Percentiles rank a stretch among this genome's conserved stretches.
These are phyloP conservation scores for Drosophila mettleri DNA, from an alignment of 2,888 invertebrate species.

Conservation along the genomic window DNA sequence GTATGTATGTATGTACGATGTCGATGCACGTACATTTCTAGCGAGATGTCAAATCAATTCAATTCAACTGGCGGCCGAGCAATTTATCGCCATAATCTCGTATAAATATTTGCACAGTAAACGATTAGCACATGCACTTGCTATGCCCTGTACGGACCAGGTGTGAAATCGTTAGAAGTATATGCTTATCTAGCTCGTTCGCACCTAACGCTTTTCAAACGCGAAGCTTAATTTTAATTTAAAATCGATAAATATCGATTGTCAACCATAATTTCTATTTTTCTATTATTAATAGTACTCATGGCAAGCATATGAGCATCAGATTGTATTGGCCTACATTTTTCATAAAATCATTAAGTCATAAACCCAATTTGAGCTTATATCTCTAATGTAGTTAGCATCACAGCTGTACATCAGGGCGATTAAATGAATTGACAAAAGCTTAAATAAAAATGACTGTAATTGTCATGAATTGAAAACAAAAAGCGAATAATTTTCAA, in stretches of 20 bases:
- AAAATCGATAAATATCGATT: background rate
- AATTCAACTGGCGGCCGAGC: background rate
- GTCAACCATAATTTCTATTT: too few relatives aligned
- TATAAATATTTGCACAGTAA: background rate
- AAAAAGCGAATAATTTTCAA: constrained; percentile 51
- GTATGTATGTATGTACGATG: background rate
- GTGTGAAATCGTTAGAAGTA: background rate
- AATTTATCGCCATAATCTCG: constrained; percentile 1
- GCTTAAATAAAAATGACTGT: constrained; percentile 54
- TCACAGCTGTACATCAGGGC: background rate
- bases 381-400: background rate
- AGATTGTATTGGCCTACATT: too few relatives aligned
- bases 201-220: background rate
- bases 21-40: background rate
- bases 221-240: background rate
- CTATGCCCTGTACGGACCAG: background rate
- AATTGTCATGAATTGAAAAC: constrained; percentile 65
- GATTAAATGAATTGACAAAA: constrained; percentile 66
- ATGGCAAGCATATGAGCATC: too few relatives aligned
- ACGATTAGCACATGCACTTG: background rate
- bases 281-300: too few relatives aligned
- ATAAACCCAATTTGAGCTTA: background rate
- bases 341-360: too few relatives aligned
- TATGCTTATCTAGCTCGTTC: background rate
- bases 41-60: background rate